Evolutionary conservation across 2,113 vertebrate species (phyloP).

Genomic region (Sinocyclocheilus anshuiensis): DNA sequence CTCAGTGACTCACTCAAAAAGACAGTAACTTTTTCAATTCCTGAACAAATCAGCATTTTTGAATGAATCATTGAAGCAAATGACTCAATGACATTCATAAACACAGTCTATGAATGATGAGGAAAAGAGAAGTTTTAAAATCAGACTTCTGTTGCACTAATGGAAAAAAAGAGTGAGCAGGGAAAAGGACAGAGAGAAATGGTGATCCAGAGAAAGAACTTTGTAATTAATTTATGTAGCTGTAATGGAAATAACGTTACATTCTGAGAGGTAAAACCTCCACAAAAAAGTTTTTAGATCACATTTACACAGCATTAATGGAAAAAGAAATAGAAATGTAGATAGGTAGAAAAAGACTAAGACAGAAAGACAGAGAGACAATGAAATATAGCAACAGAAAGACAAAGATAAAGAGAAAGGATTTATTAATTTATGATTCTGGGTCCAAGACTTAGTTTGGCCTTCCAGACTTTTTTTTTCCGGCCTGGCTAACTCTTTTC

Average conservation of each 20-base stretch:
- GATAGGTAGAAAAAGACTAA: neutral
- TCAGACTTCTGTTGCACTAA: neutral
- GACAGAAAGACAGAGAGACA: neutral
- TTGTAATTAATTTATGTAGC: constrained; percentile 20
- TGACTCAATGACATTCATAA: neutral
- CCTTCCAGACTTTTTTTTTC: neutral
- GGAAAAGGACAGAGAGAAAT: neutral
- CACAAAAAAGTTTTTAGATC: neutral
- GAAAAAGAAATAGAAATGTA: constrained; percentile 22
- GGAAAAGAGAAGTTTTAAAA: neutral
- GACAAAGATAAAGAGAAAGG: constrained; percentile 4
- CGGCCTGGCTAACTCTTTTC: neutral
- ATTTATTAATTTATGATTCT: constrained; percentile 16
- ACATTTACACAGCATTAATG: constrained; percentile 29
- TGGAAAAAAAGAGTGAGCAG: neutral
- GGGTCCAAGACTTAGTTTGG: neutral
- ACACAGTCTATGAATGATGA: neutral
- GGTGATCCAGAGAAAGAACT: constrained; percentile 1
- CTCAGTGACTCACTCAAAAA: neutral
- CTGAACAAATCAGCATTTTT: neutral
- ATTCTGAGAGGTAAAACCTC: neutral
- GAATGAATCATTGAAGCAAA: neutral
- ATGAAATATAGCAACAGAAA: constrained; percentile 9
- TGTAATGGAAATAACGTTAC: constrained; percentile 16
- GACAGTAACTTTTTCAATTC: neutral